Percentiles rank a stretch among this genome's conserved stretches.
phyloP scores from a whole-genome alignment of 35 echinoderm and acorn worm genomes.

The Ptychodera flava region DNA sequence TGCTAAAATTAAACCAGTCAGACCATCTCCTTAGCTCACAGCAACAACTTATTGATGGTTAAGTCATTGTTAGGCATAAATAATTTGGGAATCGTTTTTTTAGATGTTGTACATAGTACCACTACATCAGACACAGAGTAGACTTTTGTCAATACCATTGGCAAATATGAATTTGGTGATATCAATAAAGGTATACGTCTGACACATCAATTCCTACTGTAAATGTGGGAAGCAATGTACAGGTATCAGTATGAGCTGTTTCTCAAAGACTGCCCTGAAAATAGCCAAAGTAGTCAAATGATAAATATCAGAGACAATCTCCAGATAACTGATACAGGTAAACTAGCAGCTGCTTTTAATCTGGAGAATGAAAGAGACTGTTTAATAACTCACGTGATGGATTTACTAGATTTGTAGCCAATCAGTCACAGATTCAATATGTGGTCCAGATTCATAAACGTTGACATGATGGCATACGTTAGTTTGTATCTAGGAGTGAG shows the following conservation, averaged over 20 bases:
- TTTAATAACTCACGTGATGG: not conserved
- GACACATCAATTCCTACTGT: slow-evolving; percentile 17
- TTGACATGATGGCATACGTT: slow-evolving; percentile 43
- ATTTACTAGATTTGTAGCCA: not conserved
- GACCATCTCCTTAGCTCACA: not conserved
- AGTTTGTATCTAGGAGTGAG: slow-evolving; percentile 38
- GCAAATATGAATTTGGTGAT: not conserved
- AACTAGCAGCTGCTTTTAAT: not conserved
- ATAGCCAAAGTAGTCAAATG: not conserved
- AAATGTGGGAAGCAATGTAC: slow-evolving; percentile 44
- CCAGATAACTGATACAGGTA: not conserved
- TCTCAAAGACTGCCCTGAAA: not conserved
- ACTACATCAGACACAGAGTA: not conserved
- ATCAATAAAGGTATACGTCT: not conserved
- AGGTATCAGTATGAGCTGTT: slow-evolving; percentile 13
- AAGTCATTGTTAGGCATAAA: not conserved
- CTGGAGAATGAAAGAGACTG: not conserved
- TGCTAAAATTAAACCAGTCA: not conserved
- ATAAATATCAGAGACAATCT: not conserved
- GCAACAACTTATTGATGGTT: not conserved
- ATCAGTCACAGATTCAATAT: slow-evolving; percentile 15
- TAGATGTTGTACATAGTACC: not conserved
- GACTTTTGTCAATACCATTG: not conserved
- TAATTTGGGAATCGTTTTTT: not conserved
- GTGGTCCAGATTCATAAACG: slow-evolving; percentile 46